Percentiles rank a stretch among this genome's conserved stretches.
Conservation (phyloP, 2,113 vertebrate genomes). For the Colossoma macropomum region DNA sequence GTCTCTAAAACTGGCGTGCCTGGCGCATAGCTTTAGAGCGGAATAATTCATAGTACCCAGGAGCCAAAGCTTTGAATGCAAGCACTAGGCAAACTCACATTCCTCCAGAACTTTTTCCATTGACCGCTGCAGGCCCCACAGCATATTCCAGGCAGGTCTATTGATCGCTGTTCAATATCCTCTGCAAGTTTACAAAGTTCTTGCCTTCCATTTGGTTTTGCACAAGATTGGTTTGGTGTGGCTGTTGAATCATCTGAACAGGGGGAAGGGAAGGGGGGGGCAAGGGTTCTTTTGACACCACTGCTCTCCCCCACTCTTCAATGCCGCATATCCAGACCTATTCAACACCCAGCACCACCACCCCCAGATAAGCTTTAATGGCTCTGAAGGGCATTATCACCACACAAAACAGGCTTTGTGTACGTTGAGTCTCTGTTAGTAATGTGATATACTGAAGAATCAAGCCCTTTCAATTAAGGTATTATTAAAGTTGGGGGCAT, state of each 20-base stretch:
- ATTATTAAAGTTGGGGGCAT: conserved; percentile 56
- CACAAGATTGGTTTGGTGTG: conserved; percentile 14
- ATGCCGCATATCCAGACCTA: conserved; percentile 61
- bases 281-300: conserved; percentile 60
- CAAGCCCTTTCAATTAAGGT: conserved; percentile 64
- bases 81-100: conserved; percentile 21
- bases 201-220: not conserved
- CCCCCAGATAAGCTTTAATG: conserved; percentile 62
- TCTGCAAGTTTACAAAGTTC: not conserved
- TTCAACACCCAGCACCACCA: conserved; percentile 55
- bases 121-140: conserved; percentile 51
- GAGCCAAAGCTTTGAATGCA: not conserved
- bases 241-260: not conserved
- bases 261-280: not conserved
- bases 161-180: not conserved
- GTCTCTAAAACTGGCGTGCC: conserved; percentile 27
- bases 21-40: not conserved
- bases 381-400: conserved; percentile 64
- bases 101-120: conserved; percentile 41
- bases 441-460: conserved; percentile 68
- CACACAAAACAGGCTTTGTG: conserved; percentile 74
- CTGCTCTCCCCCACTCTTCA: conserved; percentile 45
- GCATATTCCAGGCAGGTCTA: conserved; percentile 54
- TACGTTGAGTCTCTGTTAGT: conserved; percentile 65
- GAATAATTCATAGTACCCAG: conserved; percentile 11